Evolutionary conservation across 2,113 vertebrate species (phyloP), one percentile per base, ranked within the genome.

Genomic region (Picathartes gymnocephalus): DNA sequence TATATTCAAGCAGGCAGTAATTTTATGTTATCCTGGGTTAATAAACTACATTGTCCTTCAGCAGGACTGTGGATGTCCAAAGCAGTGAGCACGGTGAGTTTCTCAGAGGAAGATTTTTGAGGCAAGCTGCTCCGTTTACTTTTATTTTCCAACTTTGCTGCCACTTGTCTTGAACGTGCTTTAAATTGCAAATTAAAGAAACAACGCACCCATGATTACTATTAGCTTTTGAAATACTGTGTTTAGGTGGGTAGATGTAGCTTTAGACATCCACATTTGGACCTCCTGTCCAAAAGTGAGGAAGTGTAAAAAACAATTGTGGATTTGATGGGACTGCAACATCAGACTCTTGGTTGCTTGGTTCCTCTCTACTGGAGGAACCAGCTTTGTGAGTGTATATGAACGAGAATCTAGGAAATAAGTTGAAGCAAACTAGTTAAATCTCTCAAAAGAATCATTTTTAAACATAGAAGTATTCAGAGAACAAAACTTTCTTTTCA

Each of bases 401-500:
- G 70, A 76, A 37, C 53, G 85, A 90, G 47, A 92, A 70, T 58
- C 21, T 31, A 58, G 31, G 37, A 44, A 90, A 76, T 35, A 82
- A 85, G 17, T 35, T 69, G 81, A 91, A 86, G 22, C 19, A 82
- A 91, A 40, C 39, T 28, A 65, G 23, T 42, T 85, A 66, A 91
- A 91, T 53, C 13, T 31, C 58, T 91, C 50, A 54, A 62, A 88
- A 94, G 33, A 93, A 70, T 50, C 5, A 2, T 44, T 83, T 95
- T 92, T 86, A 90, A 90, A 51, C 42, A 72, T 12, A 78, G 79
- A 77, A 47, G 15, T 39, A 65, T 56, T 95, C 71, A 71, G 35
- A 91, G 50, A 88, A 77, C 73, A 95, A 95, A 92, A 79, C 31
- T 15, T 82, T 42, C 42, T 94, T 96, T 95, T 93, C 81, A 93